Percentiles rank a stretch among this genome's conserved stretches.
Evolutionary conservation across 2,113 vertebrate genomes (phyloP).

Genomic region (Smithornis capensis): DNA sequence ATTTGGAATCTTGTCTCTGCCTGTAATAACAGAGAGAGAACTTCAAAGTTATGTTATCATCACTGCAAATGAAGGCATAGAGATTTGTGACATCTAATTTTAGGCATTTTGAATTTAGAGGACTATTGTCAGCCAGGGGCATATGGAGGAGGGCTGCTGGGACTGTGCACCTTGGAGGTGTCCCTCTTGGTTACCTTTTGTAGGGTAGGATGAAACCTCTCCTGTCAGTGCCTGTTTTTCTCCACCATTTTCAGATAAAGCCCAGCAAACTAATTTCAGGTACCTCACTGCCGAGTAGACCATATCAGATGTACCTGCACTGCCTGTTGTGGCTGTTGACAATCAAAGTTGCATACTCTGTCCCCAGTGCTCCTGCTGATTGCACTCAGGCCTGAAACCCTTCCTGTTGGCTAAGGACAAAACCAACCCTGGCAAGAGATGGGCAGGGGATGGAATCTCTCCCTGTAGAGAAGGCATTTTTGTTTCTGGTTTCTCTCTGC

Average conservation of each 20-base stretch:
- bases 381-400: neutral
- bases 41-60: neutral
- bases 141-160: neutral
- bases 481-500: neutral
- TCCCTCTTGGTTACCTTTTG: neutral
- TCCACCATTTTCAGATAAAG: neutral
- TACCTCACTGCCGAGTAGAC: neutral
- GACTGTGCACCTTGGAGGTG: rapidly evolving
- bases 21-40: neutral
- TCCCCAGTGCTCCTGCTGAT: neutral
- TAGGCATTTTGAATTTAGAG: neutral
- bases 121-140: neutral
- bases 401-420: neutral
- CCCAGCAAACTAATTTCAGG: neutral
- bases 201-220: neutral
- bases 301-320: neutral
- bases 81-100: neutral
- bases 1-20: neutral
- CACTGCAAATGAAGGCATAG: neutral
- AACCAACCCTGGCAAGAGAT: rapidly evolving
- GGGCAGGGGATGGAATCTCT: neutral
- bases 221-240: neutral
- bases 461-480: neutral
- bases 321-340: neutral
- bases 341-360: neutral